phyloP scores from a whole-genome alignment of 2,888 invertebrate species.

The Epinotia bilunana region DNA sequence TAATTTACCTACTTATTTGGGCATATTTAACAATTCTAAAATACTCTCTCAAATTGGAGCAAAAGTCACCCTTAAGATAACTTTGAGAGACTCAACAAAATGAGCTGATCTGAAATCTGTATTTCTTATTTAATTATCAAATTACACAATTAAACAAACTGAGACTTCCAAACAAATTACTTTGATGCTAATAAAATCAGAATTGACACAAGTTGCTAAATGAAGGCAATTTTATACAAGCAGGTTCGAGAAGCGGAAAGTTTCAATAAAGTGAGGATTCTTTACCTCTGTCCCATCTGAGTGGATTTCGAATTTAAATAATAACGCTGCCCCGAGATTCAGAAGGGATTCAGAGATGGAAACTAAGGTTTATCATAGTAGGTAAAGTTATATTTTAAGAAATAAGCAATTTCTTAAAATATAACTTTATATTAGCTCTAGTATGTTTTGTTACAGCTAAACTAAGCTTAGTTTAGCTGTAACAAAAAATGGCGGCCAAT shows the following conservation, averaged over 20 bases:
- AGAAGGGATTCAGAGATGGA: neutral
- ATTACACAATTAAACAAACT: conserved; percentile 18
- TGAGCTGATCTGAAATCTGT: neutral
- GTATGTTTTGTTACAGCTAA: neutral
- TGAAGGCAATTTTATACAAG: conserved; percentile 21
- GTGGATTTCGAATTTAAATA: conserved; percentile 18
- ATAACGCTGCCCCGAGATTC: neutral
- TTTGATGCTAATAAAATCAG: conserved; percentile 10
- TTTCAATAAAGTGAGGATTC: conserved; percentile 2
- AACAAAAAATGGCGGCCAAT: too few species aligned
- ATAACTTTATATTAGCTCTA: too few species aligned
- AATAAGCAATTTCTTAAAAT: too few species aligned
- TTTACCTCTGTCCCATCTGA: conserved; percentile 7
- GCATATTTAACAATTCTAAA: neutral
- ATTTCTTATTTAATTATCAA: conserved; percentile 13
- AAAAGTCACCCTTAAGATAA: neutral
- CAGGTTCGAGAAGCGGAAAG: conserved; percentile 7
- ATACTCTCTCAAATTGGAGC: neutral
- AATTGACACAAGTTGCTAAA: neutral
- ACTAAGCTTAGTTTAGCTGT: too few species aligned
- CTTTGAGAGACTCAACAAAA: conserved; percentile 5
- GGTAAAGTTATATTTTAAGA: too few species aligned
- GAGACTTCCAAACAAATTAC: conserved; percentile 6
- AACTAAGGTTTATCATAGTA: neutral
- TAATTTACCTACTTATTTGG: neutral